Conservation (phyloP, 2,797 vertebrate species). For the Oophaga sylvatica region DNA sequence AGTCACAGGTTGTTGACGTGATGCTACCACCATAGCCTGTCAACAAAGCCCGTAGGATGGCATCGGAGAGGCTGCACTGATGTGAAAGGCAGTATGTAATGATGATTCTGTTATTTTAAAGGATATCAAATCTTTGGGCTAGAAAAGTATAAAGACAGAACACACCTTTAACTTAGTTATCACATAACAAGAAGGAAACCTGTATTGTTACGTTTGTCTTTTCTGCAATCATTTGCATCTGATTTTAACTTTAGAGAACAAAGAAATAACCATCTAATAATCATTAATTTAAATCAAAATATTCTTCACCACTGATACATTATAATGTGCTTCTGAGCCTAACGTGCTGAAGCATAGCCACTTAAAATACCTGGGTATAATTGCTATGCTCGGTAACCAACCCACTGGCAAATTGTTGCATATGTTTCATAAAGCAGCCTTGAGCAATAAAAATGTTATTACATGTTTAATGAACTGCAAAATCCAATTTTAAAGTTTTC, state of each 20-base stretch:
- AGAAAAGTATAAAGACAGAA: too few species aligned
- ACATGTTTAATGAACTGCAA: constrained; percentile 61
- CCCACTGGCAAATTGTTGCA: constrained; percentile 21
- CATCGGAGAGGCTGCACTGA: too few species aligned
- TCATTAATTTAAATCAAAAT: constrained; percentile 20
- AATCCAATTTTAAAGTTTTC: constrained; percentile 58
- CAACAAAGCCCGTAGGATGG: too few species aligned
- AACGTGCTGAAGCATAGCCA: constrained; percentile 40
- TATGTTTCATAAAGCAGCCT: constrained; percentile 42
- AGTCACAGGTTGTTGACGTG: too few species aligned
- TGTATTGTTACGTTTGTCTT: too few species aligned
- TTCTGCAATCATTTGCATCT: background rate
- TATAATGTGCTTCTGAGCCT: constrained; percentile 19
- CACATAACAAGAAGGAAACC: too few species aligned
- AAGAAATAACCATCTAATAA: constrained; percentile 21
- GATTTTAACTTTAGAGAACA: background rate
- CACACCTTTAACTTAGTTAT: too few species aligned
- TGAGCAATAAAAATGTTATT: constrained; percentile 49
- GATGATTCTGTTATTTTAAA: too few species aligned
- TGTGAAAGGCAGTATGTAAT: too few species aligned
- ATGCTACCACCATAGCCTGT: too few species aligned
- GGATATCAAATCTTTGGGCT: too few species aligned
- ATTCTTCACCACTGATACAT: background rate
- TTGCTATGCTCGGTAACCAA: constrained; percentile 51
- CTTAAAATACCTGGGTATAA: background rate